Evolutionary conservation across 2,888 invertebrate genomes (phyloP), one percentile per base, ranked within the genome.

Genomic region (Herminia tarsipennalis): DNA sequence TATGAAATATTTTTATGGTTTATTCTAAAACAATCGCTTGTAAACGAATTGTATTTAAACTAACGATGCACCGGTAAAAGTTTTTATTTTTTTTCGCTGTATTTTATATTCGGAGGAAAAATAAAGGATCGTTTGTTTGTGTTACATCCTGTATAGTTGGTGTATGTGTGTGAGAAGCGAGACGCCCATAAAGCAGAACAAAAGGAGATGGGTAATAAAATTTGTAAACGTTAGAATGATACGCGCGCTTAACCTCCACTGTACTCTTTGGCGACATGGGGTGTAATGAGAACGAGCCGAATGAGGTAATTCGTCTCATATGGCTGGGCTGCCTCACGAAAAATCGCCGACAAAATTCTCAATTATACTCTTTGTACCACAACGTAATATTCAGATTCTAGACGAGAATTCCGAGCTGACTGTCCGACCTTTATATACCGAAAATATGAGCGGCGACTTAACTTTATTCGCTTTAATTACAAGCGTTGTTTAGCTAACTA

Each of bases 141-240:
- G 34, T 22, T 34, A 53, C 70, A 62, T 41, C 58, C 70, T 70
- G 63, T 70, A 60, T 22, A 14, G 17, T 38, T 33, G 55, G 51
- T 56, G 55, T 56, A 55, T 41, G 13, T 30, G 51, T 47, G 53
- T 37, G 62, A 53, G 62, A 57, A 55, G 62, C 63, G 44, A 65
- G 61, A 60, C 56, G 46, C 64, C 66, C 66, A 66, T 67, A 72
- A 74, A 76, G 62, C 74, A 76, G 81, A 83, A 86, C 81, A 86
- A 82, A 81, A 79, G 81, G 83, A 77, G 81, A 72, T 68, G 81
- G 80, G 83, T 82, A 86, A 86, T 90, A 89, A 90, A 90, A 88
- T 89, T 87, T 86, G 86, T 85, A 86, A 88, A 83, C 83, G 86
- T 77, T 76, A 80, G 79, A 81, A 83, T 81, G 89, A 88, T 82